phyloP scores from a whole-genome alignment of 2,888 invertebrate genomes.

The Anthophora plumipes region DNA sequence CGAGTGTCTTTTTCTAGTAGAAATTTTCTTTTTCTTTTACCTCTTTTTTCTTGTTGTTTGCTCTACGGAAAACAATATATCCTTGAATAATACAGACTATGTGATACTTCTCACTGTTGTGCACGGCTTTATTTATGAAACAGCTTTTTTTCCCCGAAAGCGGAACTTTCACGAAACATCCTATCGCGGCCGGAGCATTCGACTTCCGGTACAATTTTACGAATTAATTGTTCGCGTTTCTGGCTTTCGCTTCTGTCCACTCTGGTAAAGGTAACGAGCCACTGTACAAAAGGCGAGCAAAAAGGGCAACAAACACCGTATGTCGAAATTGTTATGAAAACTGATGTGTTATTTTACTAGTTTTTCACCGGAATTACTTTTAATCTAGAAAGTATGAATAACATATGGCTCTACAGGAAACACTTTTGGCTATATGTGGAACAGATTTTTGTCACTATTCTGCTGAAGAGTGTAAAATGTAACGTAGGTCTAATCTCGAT shows the following conservation, averaged over 20 bases:
- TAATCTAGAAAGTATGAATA: not conserved
- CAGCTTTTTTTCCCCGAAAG: not conserved
- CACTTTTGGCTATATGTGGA: not conserved
- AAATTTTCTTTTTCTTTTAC: not conserved
- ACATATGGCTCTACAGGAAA: no score
- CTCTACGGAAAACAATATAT: not conserved
- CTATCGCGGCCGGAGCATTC: not conserved
- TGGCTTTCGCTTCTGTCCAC: not conserved
- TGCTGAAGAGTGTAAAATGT: no score
- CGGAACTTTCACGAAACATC: not conserved
- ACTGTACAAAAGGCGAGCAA: not conserved
- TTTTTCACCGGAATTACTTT: not conserved
- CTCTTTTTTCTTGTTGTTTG: not conserved
- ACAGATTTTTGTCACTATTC: not conserved
- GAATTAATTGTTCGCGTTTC: constrained; percentile 10
- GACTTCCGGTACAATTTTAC: not conserved
- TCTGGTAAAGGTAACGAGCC: not conserved
- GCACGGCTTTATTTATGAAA: constrained; percentile 6
- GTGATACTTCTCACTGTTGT: not conserved
- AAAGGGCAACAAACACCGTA: not conserved
- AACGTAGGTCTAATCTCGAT: no score
- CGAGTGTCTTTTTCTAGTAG: no score
- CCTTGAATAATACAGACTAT: not conserved
- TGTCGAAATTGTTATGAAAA: not conserved
- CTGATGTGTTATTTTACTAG: not conserved